phyloP scores from a whole-genome alignment of 2,888 invertebrate genomes.

The Osmoderma eremita region DNA sequence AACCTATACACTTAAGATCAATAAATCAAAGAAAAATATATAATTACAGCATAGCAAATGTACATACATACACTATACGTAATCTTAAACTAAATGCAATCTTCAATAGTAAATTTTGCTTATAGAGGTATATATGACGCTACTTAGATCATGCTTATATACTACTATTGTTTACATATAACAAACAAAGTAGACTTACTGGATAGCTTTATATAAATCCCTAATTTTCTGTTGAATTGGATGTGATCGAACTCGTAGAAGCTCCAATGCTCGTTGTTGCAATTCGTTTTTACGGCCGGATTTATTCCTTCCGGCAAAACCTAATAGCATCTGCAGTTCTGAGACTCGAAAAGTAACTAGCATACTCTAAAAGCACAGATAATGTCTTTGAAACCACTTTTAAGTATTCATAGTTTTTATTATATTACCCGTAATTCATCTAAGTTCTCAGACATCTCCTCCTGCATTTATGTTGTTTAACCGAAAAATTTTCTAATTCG shows the following conservation, averaged over 20 bases:
- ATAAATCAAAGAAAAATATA: conserved; percentile 20
- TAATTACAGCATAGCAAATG: conserved; percentile 1
- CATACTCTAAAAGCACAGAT: conserved; percentile 59
- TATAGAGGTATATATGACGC: neutral
- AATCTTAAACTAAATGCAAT: too few species aligned
- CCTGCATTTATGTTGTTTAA: conserved; percentile 46
- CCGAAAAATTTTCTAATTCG: conserved; percentile 44
- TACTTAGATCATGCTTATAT: neutral
- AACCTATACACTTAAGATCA: conserved; percentile 34
- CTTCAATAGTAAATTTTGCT: too few species aligned
- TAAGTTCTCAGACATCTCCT: conserved; percentile 63
- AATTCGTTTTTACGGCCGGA: conserved; percentile 84
- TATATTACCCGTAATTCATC: conserved; percentile 61
- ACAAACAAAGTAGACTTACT: conserved; percentile 63
- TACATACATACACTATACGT: too few species aligned
- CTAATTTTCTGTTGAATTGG: conserved; percentile 72
- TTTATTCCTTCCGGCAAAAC: conserved; percentile 82
- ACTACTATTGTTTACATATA: neutral
- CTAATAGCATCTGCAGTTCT: conserved; percentile 84
- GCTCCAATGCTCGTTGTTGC: conserved; percentile 77
- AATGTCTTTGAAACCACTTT: conserved; percentile 35
- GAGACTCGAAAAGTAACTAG: conserved; percentile 81
- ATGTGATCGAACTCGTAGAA: conserved; percentile 74
- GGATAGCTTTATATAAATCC: conserved; percentile 75
- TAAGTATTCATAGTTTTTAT: conserved; percentile 21